Evolutionary conservation across 2,113 vertebrate species (phyloP).

Genomic region (Tyrannus savana): DNA sequence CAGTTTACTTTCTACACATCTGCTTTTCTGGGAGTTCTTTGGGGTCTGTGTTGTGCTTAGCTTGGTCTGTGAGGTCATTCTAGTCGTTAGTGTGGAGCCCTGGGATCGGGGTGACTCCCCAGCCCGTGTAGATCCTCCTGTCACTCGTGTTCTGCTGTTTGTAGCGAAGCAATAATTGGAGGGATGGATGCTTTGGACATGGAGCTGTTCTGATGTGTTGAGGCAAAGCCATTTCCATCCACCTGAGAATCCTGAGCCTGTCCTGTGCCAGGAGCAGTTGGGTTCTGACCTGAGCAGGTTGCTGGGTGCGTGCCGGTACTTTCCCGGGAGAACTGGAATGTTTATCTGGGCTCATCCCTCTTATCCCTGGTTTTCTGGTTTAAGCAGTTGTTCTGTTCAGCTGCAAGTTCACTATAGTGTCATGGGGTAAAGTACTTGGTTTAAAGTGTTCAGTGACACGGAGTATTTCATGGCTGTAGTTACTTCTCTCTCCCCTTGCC

Average conservation of each 20-base stretch:
- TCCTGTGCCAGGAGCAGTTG: neutral
- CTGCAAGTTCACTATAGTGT: neutral
- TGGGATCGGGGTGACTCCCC: neutral
- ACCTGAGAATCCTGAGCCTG: neutral
- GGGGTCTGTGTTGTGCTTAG: neutral
- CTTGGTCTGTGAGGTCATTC: neutral
- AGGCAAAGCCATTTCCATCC: neutral
- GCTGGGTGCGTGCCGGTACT: neutral
- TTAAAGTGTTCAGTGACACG: neutral
- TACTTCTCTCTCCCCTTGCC: neutral
- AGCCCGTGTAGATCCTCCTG: neutral
- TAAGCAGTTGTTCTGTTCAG: neutral
- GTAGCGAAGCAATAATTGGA: neutral
- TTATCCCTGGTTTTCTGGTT: neutral
- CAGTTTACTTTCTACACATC: neutral
- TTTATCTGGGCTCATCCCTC: neutral
- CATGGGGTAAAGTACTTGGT: neutral
- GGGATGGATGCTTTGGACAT: neutral
- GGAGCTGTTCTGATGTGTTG: neutral
- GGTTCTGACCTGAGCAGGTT: neutral
- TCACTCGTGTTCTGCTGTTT: neutral
- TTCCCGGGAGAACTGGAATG: rapidly evolving
- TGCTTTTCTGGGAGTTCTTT: neutral
- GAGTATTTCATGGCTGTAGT: neutral
- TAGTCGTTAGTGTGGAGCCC: neutral